A percentile compares a stretch with the other conserved stretches of the same genome.
Conservation (phyloP, 2,888 invertebrate species). For the Morinoia aosen region DNA sequence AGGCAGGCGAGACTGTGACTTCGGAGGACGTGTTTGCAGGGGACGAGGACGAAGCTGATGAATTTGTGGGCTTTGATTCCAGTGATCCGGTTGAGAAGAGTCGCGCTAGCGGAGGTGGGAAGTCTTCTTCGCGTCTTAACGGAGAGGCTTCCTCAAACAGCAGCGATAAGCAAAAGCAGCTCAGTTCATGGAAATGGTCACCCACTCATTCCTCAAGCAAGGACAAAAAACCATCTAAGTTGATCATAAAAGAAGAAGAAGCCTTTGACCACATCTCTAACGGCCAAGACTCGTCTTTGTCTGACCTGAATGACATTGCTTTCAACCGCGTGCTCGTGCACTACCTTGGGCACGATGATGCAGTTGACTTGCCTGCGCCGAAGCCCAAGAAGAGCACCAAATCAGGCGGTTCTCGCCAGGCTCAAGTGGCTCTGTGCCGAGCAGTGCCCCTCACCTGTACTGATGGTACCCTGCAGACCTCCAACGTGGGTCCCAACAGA, state of each 20-base stretch:
- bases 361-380: conserved; percentile 24
- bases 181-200: conserved; percentile 13
- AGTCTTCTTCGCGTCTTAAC: neutral
- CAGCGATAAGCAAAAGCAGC: neutral
- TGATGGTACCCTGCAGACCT: conserved; percentile 32
- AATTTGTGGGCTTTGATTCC: conserved; percentile 26
- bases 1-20: neutral
- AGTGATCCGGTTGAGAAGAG: neutral
- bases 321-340: conserved; percentile 45
- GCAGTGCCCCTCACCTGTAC: conserved; percentile 47
- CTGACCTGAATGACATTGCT: neutral
- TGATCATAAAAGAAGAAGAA: conserved; percentile 6
- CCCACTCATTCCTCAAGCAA: neutral
- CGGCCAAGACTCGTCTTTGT: neutral
- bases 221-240: neutral
- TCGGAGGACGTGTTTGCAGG: conserved; percentile 39
- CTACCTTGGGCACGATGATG: conserved; percentile 43
- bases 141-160: neutral
- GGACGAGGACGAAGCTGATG: conserved; percentile 31
- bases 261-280: neutral
- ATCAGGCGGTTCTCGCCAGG: conserved; percentile 16
- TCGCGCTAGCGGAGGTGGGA: neutral
- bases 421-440: conserved; percentile 25
- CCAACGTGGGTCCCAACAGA: conserved; percentile 31
- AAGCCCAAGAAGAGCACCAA: conserved; percentile 42